Evolutionary conservation across 1,140 invertebrate genomes (phyloP).

Genomic region (Neelides sp.): DNA sequence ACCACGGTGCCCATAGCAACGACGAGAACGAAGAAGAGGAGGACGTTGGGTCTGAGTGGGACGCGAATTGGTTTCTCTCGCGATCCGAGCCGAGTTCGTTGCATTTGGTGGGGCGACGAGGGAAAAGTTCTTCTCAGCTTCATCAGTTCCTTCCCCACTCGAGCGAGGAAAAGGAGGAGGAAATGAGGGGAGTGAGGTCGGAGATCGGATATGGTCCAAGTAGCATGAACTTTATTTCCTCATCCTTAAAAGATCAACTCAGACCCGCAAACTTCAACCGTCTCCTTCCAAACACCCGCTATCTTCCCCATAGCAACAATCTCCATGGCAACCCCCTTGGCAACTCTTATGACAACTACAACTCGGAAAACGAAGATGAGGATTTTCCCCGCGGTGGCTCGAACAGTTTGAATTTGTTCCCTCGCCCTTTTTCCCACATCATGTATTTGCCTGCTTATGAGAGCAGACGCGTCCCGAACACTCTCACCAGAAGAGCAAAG

Average conservation of each 20-base stretch:
- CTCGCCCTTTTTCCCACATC: constrained; percentile 46
- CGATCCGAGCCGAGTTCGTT: too few species aligned
- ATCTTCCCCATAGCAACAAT: too few species aligned
- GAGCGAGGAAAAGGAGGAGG: background rate
- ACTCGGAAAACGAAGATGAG: constrained; percentile 6
- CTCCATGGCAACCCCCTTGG: constrained; percentile 3
- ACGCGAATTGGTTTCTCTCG: constrained; percentile 5
- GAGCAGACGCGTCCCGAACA: background rate
- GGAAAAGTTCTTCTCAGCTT: background rate
- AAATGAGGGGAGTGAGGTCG: constrained; percentile 15
- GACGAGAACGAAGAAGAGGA: constrained; percentile 15
- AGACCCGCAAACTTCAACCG: too few species aligned
- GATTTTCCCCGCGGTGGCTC: constrained; percentile 3
- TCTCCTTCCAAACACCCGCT: too few species aligned
- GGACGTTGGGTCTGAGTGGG: constrained; percentile 4
- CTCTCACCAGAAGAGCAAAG: constrained; percentile 20
- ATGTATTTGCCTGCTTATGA: constrained; percentile 64
- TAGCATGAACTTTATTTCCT: constrained; percentile 20
- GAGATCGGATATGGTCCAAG: constrained; percentile 31
- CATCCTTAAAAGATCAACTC: too few species aligned
- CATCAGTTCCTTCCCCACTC: background rate
- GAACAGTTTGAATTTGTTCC: background rate
- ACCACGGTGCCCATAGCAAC: constrained; percentile 29
- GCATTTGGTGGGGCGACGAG: background rate
- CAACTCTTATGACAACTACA: background rate